Evolutionary conservation across 2,888 invertebrate species (phyloP), one percentile per base, ranked within the genome.

Genomic region (Philonicus albiceps): DNA sequence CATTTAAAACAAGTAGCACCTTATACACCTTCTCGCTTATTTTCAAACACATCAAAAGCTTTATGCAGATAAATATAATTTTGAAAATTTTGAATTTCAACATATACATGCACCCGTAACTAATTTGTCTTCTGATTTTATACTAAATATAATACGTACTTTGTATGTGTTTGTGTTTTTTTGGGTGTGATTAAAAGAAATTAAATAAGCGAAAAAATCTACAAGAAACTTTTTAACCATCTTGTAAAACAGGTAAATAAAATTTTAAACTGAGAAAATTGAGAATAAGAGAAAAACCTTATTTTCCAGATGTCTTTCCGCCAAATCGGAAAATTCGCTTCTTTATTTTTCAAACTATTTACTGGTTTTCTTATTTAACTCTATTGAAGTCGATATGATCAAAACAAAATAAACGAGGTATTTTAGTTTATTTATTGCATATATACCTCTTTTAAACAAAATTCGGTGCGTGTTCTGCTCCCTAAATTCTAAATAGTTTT

Each of bases 1-100:
- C 19, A 27, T 64, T 22, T 64, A 27, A 43, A 43, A 37, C 34
- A 19, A 75, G 34, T 30, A 53, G 49, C 49, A 30, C 80, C 80
- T 80, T 80, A 80, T 80, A 80, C n/a, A 80, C 80, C 80, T 80
- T 80, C 80, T 80, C 80, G 80, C 80, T 80, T 80, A 80, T 80
- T 80, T 80, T 80, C 16, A 80, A 80, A 34, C 31, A 80, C 43
- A 80, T 64, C 30, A 16, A 49, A 80, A 80, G 80, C 80, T 27
- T 30, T 80, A 34, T 31, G 16, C 30, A 53, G 27, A 53, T 53
- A 80, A 80, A 1, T 40, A 40, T 27, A 43, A 43, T 43, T 30
- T 53, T 53, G 40, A 16, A 40, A 80, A 53, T 53, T 80, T 80
- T 80, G 53, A 80, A 80, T 49, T 27, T 16, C 40, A 76, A 43